phyloP scores from a whole-genome alignment of 2,888 invertebrate species.

The Hypolimnas misippus region DNA sequence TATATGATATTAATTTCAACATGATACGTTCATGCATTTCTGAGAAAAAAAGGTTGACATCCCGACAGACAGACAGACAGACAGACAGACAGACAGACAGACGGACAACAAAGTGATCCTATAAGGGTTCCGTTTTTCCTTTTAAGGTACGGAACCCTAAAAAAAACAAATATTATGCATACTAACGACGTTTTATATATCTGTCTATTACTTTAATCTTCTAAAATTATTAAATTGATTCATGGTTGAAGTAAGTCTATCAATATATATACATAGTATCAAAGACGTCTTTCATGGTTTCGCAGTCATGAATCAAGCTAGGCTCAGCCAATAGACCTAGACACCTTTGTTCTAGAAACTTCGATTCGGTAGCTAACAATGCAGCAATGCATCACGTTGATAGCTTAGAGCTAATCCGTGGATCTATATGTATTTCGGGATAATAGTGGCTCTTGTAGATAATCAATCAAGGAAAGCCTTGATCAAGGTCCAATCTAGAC shows the following conservation, averaged over 20 bases:
- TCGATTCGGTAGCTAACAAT: slow-evolving; percentile 63
- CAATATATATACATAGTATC: neutral
- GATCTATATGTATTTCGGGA: slow-evolving; percentile 40
- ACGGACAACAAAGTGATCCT: too few relatives aligned
- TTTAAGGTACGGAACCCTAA: too few relatives aligned
- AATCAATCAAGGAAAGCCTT: slow-evolving; percentile 30
- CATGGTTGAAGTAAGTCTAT: neutral
- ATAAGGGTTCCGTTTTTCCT: too few relatives aligned
- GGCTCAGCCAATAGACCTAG: slow-evolving; percentile 42
- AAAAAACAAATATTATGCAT: too few relatives aligned
- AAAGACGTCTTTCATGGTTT: slow-evolving; percentile 8
- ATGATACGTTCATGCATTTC: too few relatives aligned
- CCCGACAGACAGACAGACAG: too few relatives aligned
- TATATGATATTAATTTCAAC: too few relatives aligned
- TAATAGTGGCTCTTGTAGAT: slow-evolving; percentile 29
- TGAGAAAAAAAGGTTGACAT: too few relatives aligned
- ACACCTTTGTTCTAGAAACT: slow-evolving; percentile 60
- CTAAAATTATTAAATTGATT: too few relatives aligned
- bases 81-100: too few relatives aligned
- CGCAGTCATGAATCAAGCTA: slow-evolving; percentile 24
- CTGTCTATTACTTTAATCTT: too few relatives aligned
- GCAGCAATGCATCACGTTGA: slow-evolving; percentile 66
- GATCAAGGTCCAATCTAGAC: slow-evolving; percentile 22
- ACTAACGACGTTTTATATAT: too few relatives aligned
- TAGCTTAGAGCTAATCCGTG: slow-evolving; percentile 61